Base-by-base conservation (phyloP, 2,888 invertebrate genomes). In the Lathronympha strigana region DNA sequence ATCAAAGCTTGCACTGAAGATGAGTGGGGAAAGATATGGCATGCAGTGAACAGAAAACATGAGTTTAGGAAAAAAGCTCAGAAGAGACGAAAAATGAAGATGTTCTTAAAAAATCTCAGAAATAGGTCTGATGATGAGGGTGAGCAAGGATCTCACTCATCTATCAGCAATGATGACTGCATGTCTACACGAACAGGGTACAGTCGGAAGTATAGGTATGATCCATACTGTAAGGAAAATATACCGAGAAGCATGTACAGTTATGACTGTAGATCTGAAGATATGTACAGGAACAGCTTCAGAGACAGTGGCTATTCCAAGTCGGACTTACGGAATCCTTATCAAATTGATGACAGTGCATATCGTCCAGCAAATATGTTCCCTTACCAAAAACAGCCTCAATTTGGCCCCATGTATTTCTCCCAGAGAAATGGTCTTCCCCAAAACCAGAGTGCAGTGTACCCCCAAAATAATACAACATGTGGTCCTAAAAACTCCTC, bases 121-220 rank as follows among this genome's bases (percentile, higher is more conserved):
- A 73, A 75, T 28, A 80, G 71, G 72, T 81, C 80, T 36, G 81
- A 82, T 0, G 76, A 82, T 73, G 87, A 88, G 0, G 87, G 84
- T 5, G 87, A 87, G 13, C 79, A 77, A 68, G 88, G 78, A 15
- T 87, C 88, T 77, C 78, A 85, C 69, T 89, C 89, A 21, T 87
- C 90, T 4, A 67, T 82, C 23, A 87, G 86, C 66, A 86, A 86
- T 76, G 85, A 88, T 77, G 87, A 86, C 70, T 76, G 79, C 67
- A 77, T 74, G 64, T 87, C 88, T 1, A 70, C 70, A 23, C 79
- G 73, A 69, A 82, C 82, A 47, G 72, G 68, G 9, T 49, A 63
- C n/a, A 69, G 61, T 21, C 51, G 13, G 13, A 57, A 17, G 13
- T 25, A 33, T 54, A 54, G 25, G 25, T 36, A 33, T 47, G 25